Base-by-base conservation (phyloP, 2,888 invertebrate species). In the Stegana nigrithorax region DNA sequence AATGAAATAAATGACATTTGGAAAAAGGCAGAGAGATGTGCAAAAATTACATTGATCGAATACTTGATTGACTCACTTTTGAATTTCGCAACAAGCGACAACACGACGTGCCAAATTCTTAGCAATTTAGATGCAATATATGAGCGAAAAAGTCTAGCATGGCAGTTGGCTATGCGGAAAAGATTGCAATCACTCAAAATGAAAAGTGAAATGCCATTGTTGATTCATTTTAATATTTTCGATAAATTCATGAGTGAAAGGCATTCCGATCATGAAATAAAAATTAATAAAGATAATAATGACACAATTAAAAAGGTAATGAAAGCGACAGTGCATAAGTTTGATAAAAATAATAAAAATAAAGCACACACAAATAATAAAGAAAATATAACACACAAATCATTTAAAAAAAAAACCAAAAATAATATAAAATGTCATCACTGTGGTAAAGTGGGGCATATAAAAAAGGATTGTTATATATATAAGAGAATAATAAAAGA, bases 391-490 rank as follows among this genome's bases (percentile, higher is more conserved):
- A 62, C 29, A 42, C 14, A 21, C 44, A 42, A 23, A 25, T 12
- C 17, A 1, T 55, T 39, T 10, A 60, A 39, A 23, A 47, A 53
- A 7, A 27, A 58, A 7, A 27, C 17, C 14, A 55, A 62, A 51
- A 4, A 17, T 21, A 59, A 59, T 17, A 6, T 32, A 58, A 76
- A 73, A 60, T 76, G 78, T 69, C 59, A 75, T 67, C 72, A 76
- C 56, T 83, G 80, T 69, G 78, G 78, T 1, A 68, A 75, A 25
- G 69, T 59, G 62, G 75, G 75, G 17, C 80, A 81, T 64, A n/a
- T 68, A 0, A 75, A 75, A 56, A 78, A 72, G 29, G 72, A 81
- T 25, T 81, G 81, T 62, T 71, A 62, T 39, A 14, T 44, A 50
- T 25, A 42, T 56, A 36, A 60, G 57, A n/a, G 14, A 25, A 3